Base-by-base conservation (phyloP, 2,113 vertebrate species). In the Ailuropoda melanoleuca region DNA sequence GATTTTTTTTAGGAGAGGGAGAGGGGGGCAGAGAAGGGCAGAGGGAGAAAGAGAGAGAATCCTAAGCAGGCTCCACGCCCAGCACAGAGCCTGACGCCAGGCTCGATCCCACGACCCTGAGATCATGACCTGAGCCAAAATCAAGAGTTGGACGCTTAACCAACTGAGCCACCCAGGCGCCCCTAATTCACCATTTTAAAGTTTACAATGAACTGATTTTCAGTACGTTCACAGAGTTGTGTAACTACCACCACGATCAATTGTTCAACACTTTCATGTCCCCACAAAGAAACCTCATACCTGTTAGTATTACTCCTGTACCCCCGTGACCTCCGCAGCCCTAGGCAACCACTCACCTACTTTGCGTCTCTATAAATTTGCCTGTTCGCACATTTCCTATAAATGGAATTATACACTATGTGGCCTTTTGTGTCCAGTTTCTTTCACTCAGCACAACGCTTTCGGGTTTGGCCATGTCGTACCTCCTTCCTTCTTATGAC, bases 231-330 rank as follows among this genome's bases (percentile, higher is more conserved):
- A 60, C 3, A 5, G 37, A 86, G n/a, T 58, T 64, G 34, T 82
- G 23, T 56, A 53, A 62, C 13, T 18, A 58, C 50, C 3, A 5
- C 8, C 8, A 24, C 15, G 26, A 56, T 68, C 17, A 46, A 58
- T 9, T 56, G 80, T 94, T 62, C 39, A 88, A 88, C 2, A 55
- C 62, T 84, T 87, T 88, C 77, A n/a, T 80, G 26, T 72, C n/a
- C 37, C 66, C 14, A 0, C 0, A 56, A 85, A 50, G 78, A 80
- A 70, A 46, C 19, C 50, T 46, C 26, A 4, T 81, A 24, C 31
- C 34, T 34, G 3, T 75, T 39, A 68, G 58, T 34, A 64, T 75
- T 80, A 53, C 12, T 50, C 50, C 6, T 1, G 1, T 50, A 48
- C 70, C 37, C 21, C 15, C 21, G 29, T 55, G 56, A 7, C 37